A percentile compares a stretch with the other conserved stretches of the same genome.
These are phyloP conservation scores for Drosophila subquinaria DNA, from an alignment of 2,888 invertebrate genomes.

Conservation along the genomic window DNA sequence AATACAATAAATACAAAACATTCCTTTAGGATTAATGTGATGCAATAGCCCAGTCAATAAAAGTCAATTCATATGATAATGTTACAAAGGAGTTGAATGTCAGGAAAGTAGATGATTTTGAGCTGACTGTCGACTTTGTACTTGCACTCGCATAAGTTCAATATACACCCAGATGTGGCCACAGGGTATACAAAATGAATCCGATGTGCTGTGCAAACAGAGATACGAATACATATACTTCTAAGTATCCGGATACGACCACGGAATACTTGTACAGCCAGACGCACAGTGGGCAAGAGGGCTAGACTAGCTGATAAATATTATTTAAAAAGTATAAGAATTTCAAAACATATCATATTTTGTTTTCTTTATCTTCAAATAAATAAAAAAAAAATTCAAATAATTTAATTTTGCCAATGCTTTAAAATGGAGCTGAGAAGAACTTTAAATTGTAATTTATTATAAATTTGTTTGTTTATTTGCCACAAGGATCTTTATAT, in stretches of 20 bases:
- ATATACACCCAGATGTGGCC: neutral
- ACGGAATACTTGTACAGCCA: neutral
- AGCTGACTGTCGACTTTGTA: neutral
- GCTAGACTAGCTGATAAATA: neutral
- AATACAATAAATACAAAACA: neutral
- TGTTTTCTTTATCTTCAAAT: no score
- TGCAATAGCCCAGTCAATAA: neutral
- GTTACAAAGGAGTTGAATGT: neutral
- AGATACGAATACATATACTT: slow-evolving; percentile 12
- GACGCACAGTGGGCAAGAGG: neutral
- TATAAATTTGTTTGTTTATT: no score
- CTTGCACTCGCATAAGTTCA: neutral
- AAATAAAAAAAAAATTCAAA: no score
- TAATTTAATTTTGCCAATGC: no score
- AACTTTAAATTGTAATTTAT: no score
- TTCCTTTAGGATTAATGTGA: neutral
- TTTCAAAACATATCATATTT: no score
- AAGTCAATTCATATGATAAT: neutral
- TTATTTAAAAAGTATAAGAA: no score
- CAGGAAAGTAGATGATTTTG: neutral
- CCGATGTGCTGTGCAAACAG: slow-evolving; percentile 24
- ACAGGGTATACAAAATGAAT: slow-evolving; percentile 20
- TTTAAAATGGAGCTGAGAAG: no score
- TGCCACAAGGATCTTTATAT: no score
- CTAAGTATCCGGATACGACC: slow-evolving; percentile 1